Evolutionary conservation across 1,140 invertebrate genomes (phyloP), one percentile per base, ranked within the genome.

Genomic region (Ptiloglossa arizonensis): DNA sequence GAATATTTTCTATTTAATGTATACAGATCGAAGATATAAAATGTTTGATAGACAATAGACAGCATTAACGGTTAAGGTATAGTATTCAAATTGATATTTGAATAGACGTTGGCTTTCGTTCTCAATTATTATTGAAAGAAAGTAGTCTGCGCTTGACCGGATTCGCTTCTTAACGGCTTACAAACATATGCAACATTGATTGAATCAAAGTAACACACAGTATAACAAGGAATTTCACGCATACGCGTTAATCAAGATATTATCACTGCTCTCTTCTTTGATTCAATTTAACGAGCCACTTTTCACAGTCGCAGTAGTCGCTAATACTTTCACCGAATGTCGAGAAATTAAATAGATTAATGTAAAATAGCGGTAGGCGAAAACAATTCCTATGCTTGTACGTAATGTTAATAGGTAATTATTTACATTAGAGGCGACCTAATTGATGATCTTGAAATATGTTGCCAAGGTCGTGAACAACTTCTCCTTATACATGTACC

Each of bases 1-100:
- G 85, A 90, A 89, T 90, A 89, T 87, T 88, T 88, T 87, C 79
- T 90, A 88, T 88, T 90, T 87, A 88, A 86, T 89, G 83, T 86
- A 85, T 87, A 88, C 81, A 89, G 87, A 87, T 79, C 79, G 81
- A 83, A 88, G 81, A 89, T 90, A 89, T 88, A 88, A 90, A 90
- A 90, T 85, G 78, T 87, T 87, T 77, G 77, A 88, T 88, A 90
- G 85, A 86, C 82, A 87, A 86, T 85, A 84, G 81, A 87, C 78
- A 89, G 72, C 67, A 59, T 88, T 81, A 88, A 88, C 86, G 79
- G 80, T 85, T 79, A 87, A 73, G 87, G 77, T 86, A 84, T 79
- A 87, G 78, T 79, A 64, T 84, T 85, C 66, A 70, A 85, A 78
- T 74, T 44, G 22, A 27, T 44, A 63, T 73, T 52, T 63, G 44